Evolutionary conservation across 2,888 invertebrate species (phyloP), one percentile per base, ranked within the genome.

Genomic region (Onchidella celtica): DNA sequence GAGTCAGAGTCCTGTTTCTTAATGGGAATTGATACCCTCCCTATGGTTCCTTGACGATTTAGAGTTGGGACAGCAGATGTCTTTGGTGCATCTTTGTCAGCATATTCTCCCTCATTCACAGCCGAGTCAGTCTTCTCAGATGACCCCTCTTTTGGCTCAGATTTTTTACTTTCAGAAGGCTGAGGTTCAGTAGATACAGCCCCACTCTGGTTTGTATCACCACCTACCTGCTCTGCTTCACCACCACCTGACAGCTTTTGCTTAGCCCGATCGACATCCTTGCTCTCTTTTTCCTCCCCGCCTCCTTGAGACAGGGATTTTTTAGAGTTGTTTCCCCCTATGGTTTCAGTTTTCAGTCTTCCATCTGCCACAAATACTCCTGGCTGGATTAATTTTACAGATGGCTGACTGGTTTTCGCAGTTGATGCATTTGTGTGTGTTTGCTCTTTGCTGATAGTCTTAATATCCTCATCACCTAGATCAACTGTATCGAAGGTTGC

Each of bases 401-500:
- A 17, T 29, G 38, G 78, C 4, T 61, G 34, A 27, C 27, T 68
- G 27, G 27, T 14, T n/a, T 66, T 24, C 34, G 24, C 47, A 55
- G 1, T 27, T 9, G 63, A 21, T 27, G 55, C 24, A 21, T 59
- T 47, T 1, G 21, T 61, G 29, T n/a, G 40, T 27, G 47, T 27
- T 47, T 57, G 24, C 9, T 29, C 9, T 14, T 27, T 38, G 38
- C 29, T 68, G 27, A 40, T 3, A 32, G 69, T 29, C 36, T 24
- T 34, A n/a, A 77, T 55, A 76, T 85, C 85, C 47, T 86, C 87
- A 76, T 88, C 88, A 68, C 89, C 90, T 17, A 91, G 83, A 82
- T 91, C 91, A 72, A 90, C 85, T 24, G 90, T 91, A 79, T 91
- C 91, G 86, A 91, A 91, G n/a, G 91, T 88, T 17, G 91, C 91